A percentile compares a stretch with the other conserved stretches of the same genome.
Evolutionary conservation across 1,140 invertebrate genomes (phyloP).

Genomic region (Mycetomoellerius zeteki): DNA sequence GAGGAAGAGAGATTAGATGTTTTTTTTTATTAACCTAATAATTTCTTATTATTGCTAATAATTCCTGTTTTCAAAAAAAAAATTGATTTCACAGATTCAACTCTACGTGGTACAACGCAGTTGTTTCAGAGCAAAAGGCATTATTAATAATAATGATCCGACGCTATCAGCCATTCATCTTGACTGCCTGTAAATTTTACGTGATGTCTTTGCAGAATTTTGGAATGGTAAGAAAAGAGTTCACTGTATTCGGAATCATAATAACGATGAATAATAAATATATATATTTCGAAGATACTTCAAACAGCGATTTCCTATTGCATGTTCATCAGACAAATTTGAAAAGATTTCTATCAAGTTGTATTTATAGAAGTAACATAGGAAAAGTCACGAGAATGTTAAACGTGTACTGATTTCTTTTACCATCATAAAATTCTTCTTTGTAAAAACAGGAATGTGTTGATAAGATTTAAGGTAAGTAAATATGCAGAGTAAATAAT

Average conservation of each 20-base stretch:
- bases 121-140: neutral
- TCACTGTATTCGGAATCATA: neutral
- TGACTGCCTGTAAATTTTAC: slow-evolving; percentile 32
- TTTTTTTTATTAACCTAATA: neutral
- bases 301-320: slow-evolving; percentile 28
- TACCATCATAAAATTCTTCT: neutral
- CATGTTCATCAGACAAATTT: slow-evolving; percentile 28
- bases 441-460: neutral
- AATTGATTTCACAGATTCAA: slow-evolving; percentile 9
- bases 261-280: neutral
- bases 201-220: slow-evolving; percentile 27
- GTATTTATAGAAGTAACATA: neutral
- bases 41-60: no score
- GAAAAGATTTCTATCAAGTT: neutral
- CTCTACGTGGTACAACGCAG: slow-evolving; percentile 3
- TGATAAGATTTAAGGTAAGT: neutral
- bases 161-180: neutral
- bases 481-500: neutral
- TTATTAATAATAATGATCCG: slow-evolving; percentile 24
- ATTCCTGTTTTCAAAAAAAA: neutral
- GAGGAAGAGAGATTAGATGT: neutral
- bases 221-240: slow-evolving; percentile 32
- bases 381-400: neutral
- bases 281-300: slow-evolving; percentile 21
- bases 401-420: neutral